Evolutionary conservation across 1,140 invertebrate genomes (phyloP), one percentile per base, ranked within the genome.

Genomic region (Aphis craccivora): DNA sequence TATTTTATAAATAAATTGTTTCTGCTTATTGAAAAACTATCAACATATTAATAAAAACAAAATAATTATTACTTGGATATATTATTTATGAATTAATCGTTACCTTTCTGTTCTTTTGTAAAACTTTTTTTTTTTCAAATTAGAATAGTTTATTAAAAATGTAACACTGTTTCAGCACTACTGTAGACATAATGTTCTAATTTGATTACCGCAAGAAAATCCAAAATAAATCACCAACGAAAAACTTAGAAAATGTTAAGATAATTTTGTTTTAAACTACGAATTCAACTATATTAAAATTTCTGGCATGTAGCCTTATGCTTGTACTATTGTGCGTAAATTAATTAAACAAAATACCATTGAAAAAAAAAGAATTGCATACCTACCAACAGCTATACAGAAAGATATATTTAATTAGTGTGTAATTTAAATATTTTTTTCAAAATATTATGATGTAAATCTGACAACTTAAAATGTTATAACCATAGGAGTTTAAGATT

Each of bases 251-350:
- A 11, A 11, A 60, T 4, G 11, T 60, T 11, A 11, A 67, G 14
- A 11, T 67, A 30, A 30, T n/a, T 67, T 11, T n/a, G 11, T n/a
- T 67, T 67, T 67, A 14, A n/a, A 18, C 60, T 30, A 76, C 18
- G n/a, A 67, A 67, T n/a, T 76, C 4, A 35, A n/a, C n/a, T 18
- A n/a, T 76, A 30, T 35, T 76, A n/a, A 76, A 14, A n/a, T 67
- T 5, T 18, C 3, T 4, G 9, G 8, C 0, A 60, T n/a, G 4
- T 14, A 4, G n/a, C 14, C 14, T 76, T n/a, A n/a, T n/a, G 3
- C 5, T 18, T n/a, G n/a, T n/a, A 6, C n/a, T n/a, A 20, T 35
- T n/a, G 11, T n/a, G 4, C 1, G 37, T 67, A n/a, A n/a, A 76
- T 2, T n/a, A 1, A 6, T n/a, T n/a, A 76, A 76, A 76, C 5